These are phyloP conservation scores for Enteromius afrohamiltoni DNA, from an alignment of 2,797 vertebrate genomes.

Conservation along the genomic window DNA sequence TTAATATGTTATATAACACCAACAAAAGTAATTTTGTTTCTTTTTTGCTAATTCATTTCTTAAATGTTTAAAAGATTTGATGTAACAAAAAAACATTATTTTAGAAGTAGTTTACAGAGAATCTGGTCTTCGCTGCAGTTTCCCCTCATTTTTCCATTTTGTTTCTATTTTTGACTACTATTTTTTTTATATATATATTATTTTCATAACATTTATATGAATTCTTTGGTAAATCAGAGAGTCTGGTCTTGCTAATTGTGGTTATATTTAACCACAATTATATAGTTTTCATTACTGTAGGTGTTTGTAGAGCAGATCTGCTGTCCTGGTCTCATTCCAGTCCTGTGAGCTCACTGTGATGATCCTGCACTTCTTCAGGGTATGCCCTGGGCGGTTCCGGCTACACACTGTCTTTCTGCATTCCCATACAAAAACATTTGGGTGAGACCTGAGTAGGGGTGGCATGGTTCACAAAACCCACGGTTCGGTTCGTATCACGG, in stretches of 20 bases:
- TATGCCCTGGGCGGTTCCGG: slow-evolving; percentile 3
- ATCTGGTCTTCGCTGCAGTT: not conserved
- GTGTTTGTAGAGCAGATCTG: slow-evolving; percentile 42
- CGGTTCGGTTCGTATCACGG: no score
- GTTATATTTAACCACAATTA: not conserved
- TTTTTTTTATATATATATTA: not conserved
- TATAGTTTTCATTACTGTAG: not conserved
- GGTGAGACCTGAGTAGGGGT: no score
- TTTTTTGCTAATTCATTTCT: not conserved
- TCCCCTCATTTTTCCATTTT: not conserved
- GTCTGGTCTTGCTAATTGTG: not conserved
- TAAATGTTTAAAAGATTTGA: not conserved
- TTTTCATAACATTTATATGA: not conserved
- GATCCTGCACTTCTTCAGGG: slow-evolving; percentile 33
- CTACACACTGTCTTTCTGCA: slow-evolving; percentile 1
- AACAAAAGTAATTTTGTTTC: not conserved
- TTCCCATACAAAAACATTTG: slow-evolving; percentile 9
- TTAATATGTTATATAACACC: not conserved
- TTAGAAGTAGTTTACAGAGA: not conserved
- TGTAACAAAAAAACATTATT: not conserved
- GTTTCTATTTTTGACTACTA: not conserved
- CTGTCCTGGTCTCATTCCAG: slow-evolving; percentile 51
- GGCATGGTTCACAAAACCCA: no score
- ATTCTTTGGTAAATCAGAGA: not conserved
- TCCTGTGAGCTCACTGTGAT: slow-evolving; percentile 42